Evolutionary conservation across 2,797 vertebrate genomes (phyloP).

Genomic region (Tiaroga cobitis): DNA sequence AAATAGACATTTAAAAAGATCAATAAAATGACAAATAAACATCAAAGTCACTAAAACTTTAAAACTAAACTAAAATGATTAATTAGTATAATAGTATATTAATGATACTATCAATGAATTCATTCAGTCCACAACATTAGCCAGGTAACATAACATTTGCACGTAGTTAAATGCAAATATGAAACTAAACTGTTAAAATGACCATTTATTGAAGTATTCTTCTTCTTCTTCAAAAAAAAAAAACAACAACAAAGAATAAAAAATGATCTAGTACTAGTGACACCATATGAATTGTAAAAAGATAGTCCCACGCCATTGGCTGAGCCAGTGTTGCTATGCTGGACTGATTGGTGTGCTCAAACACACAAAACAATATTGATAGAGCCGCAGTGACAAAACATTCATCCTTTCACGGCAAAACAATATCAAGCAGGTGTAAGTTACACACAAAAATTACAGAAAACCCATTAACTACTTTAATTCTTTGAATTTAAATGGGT

Average conservation of each 20-base stretch:
- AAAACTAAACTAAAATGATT: neutral
- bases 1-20: neutral
- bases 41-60: neutral
- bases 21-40: neutral
- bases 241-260: rapidly evolving
- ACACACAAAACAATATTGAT: neutral
- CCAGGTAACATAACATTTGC: neutral
- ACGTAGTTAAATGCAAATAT: neutral
- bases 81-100: neutral
- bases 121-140: neutral
- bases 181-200: neutral
- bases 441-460: neutral
- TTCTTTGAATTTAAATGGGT: neutral
- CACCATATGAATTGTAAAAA: neutral
- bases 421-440: neutral
- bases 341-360: neutral
- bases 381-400: neutral
- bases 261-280: too few relatives aligned
- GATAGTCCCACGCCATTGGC: neutral
- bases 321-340: neutral
- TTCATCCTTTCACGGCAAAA: neutral
- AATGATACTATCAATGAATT: neutral
- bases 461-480: too few relatives aligned
- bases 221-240: neutral
- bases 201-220: neutral